Base-by-base conservation (phyloP, 1,140 invertebrate species). In the Ditylenchus dipsaci region DNA sequence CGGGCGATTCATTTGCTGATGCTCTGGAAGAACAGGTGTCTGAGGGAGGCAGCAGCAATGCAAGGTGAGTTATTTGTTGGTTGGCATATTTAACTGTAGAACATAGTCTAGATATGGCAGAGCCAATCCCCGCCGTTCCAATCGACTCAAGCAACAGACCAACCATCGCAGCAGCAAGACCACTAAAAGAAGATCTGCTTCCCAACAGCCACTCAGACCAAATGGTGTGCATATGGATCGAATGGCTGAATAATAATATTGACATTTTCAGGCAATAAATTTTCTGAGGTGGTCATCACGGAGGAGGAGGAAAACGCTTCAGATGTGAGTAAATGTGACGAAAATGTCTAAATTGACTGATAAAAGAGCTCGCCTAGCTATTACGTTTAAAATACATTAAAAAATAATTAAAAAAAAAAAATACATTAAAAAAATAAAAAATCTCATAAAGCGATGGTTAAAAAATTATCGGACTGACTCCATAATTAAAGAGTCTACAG, bases 1-100 rank as follows among this genome's bases (percentile, higher is more conserved):
- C 59, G 3, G 59, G 59, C 19, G 59, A 61, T n/a, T 61, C 59
- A 5, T 61, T 33, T 30, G n/a, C n/a, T 3, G 49, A 53, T 19
- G 23, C 23, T 3, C 23, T 53, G 49, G 38, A 21, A 21, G 53
- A 56, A 56, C 53, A 56, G 13, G 21, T 23, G 3, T 56, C 29
- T 3, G 59, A 5, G 21, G 59, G 23, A 59, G 11, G 11, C 43
- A 45, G 23, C n/a, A 29, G n/a, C 8, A 13, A 5, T 33, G n/a
- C 38, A n/a, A 61, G 29, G 59, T 27, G 3, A 33, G 59, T 61
- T 61, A 7, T 61, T 21, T 61, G 13, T 3, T 23, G 53, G 3
- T 56, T 23, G 3, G 3, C 3, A 3, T 15, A 53, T 53, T 53
- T 53, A 19, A 53, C 43, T 11, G 43, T 13, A 53, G 23, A 15